Evolutionary conservation across 2,113 vertebrate genomes (phyloP), one percentile per base, ranked within the genome.

Genomic region (Myiagra hebetior): DNA sequence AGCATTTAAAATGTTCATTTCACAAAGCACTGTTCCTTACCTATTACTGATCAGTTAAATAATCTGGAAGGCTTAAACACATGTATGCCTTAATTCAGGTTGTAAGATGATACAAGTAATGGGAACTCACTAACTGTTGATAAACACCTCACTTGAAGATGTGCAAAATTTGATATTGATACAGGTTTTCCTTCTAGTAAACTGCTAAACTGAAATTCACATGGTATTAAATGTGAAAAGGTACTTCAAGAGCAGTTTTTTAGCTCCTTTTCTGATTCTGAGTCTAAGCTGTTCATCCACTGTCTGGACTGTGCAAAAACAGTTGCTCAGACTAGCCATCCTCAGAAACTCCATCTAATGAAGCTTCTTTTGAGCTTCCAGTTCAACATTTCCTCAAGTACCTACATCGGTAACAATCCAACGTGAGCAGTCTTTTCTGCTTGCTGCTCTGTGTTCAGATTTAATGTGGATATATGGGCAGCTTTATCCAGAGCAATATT

Each of bases 1-100:
- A 90, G 60, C 26, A 62, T 57, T 78, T 81, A 3, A 93, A 95
- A 88, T 22, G 15, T 47, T 80, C 55, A 35, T 93, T 95, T 85
- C 76, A 87, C 42, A 95, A 95, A 93, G 78, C 57, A 74, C 30
- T 80, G 70, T 55, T 94, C 73, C 77, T 55, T 85, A 92, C 23
- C 33, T 75, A 24, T 14, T 33, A 60, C 19, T 75, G 30, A 93
- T 72, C n/a, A 80, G 33, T 64, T 72, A 94, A 73, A 93, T 56
- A 7, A 70, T 50, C 91, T 37, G 52, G 67, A 94, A 94, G 33
- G 8, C 4, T 82, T 39, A 82, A 91, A 30, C 39, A 23, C 26
- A 24, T 19, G 7, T 62, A 41, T 16, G 3, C 13, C 56, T 91
- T 19, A 7, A 91, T 18, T 20, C n/a, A 67, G 23, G 14, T 59